Evolutionary conservation across 1,140 invertebrate species (phyloP).

Genomic region (Pseudomyrmex gracilis): DNA sequence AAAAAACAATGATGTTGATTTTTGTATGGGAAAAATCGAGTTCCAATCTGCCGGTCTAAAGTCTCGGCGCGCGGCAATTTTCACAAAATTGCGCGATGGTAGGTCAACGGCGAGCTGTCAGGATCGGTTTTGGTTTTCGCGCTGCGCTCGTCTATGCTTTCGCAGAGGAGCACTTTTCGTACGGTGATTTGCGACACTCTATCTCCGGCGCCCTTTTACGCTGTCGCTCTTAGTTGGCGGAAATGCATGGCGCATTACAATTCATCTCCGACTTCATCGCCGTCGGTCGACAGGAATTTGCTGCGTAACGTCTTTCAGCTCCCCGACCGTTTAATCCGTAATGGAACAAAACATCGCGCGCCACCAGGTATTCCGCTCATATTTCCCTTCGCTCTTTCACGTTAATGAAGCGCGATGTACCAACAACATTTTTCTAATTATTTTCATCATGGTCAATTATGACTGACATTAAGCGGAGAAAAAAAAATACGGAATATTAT

Average conservation of each 20-base stretch:
- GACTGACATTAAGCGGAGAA: constrained; percentile 17
- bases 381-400: constrained; percentile 36
- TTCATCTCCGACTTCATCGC: constrained; percentile 61
- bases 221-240: constrained; percentile 59
- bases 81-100: constrained; percentile 59
- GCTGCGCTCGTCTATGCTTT: constrained; percentile 43
- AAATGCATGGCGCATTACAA: constrained; percentile 67
- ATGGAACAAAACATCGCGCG: constrained; percentile 48
- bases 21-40: constrained; percentile 20
- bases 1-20: constrained; percentile 19
- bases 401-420: constrained; percentile 44
- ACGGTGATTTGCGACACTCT: constrained; percentile 61
- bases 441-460: constrained; percentile 20
- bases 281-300: constrained; percentile 54
- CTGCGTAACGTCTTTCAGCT: constrained; percentile 55
- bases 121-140: constrained; percentile 59
- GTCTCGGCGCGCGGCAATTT: constrained; percentile 38
- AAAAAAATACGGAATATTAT: neutral
- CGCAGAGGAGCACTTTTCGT: constrained; percentile 56
- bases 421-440: constrained; percentile 36
- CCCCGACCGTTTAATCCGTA: constrained; percentile 55
- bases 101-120: constrained; percentile 59
- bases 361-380: constrained; percentile 39
- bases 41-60: constrained; percentile 39
- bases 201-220: constrained; percentile 62